Conservation (phyloP, 1,140 invertebrate genomes). For the Hylaeus anthracinus region DNA sequence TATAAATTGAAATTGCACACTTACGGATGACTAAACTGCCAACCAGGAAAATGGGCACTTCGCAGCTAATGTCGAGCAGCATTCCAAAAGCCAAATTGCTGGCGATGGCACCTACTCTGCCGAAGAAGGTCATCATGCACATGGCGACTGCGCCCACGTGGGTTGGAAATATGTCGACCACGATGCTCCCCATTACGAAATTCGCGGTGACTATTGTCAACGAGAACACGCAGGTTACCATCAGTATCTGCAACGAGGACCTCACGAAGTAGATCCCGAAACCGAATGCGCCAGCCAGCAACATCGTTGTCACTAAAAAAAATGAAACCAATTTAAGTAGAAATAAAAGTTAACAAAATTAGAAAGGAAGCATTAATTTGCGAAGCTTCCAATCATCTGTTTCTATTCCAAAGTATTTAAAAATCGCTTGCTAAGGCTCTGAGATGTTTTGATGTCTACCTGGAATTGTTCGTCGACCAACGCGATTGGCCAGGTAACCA, state of each 20-base stretch:
- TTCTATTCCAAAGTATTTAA: too few species aligned
- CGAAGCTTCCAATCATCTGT: too few species aligned
- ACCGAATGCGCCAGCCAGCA: constrained; percentile 78
- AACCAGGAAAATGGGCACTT: constrained; percentile 81
- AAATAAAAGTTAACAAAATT: not conserved
- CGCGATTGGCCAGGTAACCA: constrained; percentile 72
- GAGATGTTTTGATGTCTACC: constrained; percentile 43
- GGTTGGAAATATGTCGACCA: constrained; percentile 83
- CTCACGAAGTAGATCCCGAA: constrained; percentile 80
- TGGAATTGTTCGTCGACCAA: constrained; percentile 68
- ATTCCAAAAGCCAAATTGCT: constrained; percentile 82
- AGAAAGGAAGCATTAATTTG: too few species aligned
- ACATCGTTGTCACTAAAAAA: constrained; percentile 78
- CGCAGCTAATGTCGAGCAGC: constrained; percentile 80
- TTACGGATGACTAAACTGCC: constrained; percentile 77
- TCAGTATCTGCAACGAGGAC: constrained; percentile 79
- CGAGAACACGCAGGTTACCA: constrained; percentile 82
- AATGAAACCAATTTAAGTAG: not conserved
- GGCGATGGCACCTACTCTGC: constrained; percentile 81
- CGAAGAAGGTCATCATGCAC: constrained; percentile 80
- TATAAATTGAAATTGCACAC: constrained; percentile 20
- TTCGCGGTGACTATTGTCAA: constrained; percentile 82
- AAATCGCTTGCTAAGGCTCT: too few species aligned
- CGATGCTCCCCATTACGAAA: constrained; percentile 81
- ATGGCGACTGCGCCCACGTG: constrained; percentile 80